Evolutionary conservation across 2,797 vertebrate species (phyloP).

Genomic region (Atherinosoma microstoma): DNA sequence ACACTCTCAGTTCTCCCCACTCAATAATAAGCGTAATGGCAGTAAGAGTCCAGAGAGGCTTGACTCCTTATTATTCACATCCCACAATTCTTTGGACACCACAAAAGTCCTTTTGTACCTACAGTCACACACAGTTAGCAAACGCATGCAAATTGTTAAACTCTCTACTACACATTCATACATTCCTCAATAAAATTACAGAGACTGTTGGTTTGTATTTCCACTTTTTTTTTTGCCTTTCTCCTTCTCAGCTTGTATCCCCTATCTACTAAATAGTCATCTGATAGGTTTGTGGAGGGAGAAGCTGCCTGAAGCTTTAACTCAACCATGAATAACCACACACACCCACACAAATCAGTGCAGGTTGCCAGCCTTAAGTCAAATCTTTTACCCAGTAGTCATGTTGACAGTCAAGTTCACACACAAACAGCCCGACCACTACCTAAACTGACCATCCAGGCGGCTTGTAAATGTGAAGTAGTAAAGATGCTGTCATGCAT

Average conservation of each 20-base stretch:
- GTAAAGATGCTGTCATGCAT: conserved; percentile 48
- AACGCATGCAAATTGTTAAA: conserved; percentile 34
- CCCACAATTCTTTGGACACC: conserved; percentile 50
- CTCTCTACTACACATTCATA: conserved; percentile 34
- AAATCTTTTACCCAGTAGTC: conserved; percentile 35
- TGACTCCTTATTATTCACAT: conserved; percentile 65
- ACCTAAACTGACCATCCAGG: conserved; percentile 28
- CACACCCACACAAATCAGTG: conserved; percentile 14
- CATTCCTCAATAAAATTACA: conserved; percentile 46
- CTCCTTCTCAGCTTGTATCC: conserved; percentile 37
- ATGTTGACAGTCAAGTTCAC: conserved; percentile 11
- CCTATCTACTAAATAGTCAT: conserved; percentile 58
- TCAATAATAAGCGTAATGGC: conserved; percentile 61
- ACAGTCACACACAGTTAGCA: conserved; percentile 15
- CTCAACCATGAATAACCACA: conserved; percentile 54
- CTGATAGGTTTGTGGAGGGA: conserved; percentile 42
- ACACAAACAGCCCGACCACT: conserved; percentile 17
- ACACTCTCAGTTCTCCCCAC: conserved; percentile 22
- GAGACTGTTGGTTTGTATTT: conserved; percentile 26
- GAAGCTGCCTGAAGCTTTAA: conserved; percentile 59
- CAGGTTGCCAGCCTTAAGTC: conserved; percentile 25
- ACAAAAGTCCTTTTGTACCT: conserved; percentile 48
- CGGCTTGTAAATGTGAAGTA: conserved; percentile 52
- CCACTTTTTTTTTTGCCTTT: conserved; percentile 14
- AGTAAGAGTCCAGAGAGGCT: conserved; percentile 58